Evolutionary conservation across 2,113 vertebrate genomes (phyloP).

Genomic region (Laticauda laticaudata): DNA sequence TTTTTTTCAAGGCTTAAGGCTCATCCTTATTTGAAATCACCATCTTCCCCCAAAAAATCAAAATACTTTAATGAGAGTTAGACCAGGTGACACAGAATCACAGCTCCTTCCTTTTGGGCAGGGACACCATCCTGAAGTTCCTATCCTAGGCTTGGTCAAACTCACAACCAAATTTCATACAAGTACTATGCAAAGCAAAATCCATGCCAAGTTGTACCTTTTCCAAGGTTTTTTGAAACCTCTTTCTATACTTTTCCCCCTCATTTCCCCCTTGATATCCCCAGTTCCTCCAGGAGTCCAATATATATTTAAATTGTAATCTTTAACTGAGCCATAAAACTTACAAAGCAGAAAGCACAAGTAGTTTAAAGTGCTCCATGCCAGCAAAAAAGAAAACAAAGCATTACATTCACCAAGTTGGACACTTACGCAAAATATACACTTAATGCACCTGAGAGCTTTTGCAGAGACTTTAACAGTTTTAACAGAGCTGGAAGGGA

Average conservation of each 20-base stretch:
- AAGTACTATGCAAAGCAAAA: constrained; percentile 17
- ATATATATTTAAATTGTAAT: constrained; percentile 26
- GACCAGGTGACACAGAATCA: background rate
- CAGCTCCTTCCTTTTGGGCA: background rate
- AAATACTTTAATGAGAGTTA: background rate
- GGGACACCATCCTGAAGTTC: background rate
- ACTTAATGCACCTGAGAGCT: background rate
- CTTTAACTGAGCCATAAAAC: constrained; percentile 18
- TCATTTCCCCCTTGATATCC: background rate
- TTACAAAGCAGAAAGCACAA: constrained; percentile 40
- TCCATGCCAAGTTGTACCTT: background rate
- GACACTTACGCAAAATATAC: constrained; percentile 14
- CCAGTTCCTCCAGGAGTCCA: background rate
- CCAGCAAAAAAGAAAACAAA: constrained; percentile 32
- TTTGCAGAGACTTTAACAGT: background rate
- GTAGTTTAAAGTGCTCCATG: constrained; percentile 40
- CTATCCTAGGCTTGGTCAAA: background rate
- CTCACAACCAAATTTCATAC: background rate
- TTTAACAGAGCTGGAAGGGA: no score
- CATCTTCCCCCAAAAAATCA: background rate
- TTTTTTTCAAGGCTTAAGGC: background rate
- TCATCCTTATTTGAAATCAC: background rate
- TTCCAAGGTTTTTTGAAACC: background rate
- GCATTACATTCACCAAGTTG: constrained; percentile 10
- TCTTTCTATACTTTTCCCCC: background rate